Evolutionary conservation across 2,888 invertebrate species (phyloP), one percentile per base, ranked within the genome.

Genomic region (Drosophila peninsularis): DNA sequence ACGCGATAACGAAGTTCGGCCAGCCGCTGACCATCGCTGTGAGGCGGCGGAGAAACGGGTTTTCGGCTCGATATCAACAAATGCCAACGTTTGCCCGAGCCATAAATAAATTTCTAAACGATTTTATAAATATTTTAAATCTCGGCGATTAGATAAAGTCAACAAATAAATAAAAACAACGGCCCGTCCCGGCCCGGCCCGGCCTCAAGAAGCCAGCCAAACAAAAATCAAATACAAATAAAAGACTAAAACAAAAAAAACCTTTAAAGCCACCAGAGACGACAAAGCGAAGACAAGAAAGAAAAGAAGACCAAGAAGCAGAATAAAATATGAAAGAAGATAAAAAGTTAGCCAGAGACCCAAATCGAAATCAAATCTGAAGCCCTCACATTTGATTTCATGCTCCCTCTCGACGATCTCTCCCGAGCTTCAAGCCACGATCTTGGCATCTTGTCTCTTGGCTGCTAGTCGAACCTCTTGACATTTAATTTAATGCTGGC

Each of bases 91-190:
- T 86, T 86, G 83, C 75, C 52, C 73, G 77, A 63, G 82, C 77
- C 90, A 89, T 89, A 84, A 88, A 88, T 88, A 85, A 80, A 85
- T 87, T 84, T 87, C 80, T 88, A 86, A 89, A 87, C 80, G 89
- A 89, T 83, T 87, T 83, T 80, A 87, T 90, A 87, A 87, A 89
- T 87, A 88, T 89, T 87, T 87, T 83, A 87, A 87, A 89, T 90
- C 82, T 80, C 80, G 69, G 83, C 78, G 89, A 85, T 90, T 90
- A 87, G 89, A 90, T 90, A 90, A 84, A 90, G 82, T 82, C 82
- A 84, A 82, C 89, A 88, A 85, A 88, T 89, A 88, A 89, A 89
- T 86, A 89, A 86, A 47, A 85, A 82, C 90, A 89, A 86, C 89
- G 77, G 75, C 64, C 68, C 58, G 50, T 41, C 57, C 27, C 89